Evolutionary conservation across 2,113 vertebrate genomes (phyloP).

Genomic region (Pomatorhinus ruficollis): DNA sequence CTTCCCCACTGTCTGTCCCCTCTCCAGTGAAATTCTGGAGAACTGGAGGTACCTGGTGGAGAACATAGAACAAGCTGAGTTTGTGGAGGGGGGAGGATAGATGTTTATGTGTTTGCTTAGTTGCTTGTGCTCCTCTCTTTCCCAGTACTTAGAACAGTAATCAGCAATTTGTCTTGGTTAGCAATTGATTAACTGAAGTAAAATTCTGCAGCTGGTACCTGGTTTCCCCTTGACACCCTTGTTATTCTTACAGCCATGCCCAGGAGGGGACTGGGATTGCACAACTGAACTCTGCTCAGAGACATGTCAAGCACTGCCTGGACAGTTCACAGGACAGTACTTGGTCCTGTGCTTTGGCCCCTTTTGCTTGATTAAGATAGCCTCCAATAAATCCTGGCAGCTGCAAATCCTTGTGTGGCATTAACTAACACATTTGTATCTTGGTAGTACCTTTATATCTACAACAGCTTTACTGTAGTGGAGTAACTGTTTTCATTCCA

Average conservation of each 20-base stretch:
- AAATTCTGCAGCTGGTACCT: neutral
- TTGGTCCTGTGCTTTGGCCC: neutral
- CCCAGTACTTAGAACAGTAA: neutral
- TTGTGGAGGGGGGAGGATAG: neutral
- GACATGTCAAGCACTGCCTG: neutral
- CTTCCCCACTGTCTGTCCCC: neutral
- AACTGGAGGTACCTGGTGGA: neutral
- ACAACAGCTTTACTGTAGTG: neutral
- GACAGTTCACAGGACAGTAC: neutral
- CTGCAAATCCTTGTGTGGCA: neutral
- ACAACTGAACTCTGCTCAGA: neutral
- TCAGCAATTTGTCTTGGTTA: neutral
- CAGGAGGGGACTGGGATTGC: neutral
- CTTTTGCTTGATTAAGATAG: neutral
- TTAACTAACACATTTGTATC: neutral
- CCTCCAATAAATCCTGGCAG: neutral
- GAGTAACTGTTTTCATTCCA: neutral
- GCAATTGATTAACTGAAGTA: neutral
- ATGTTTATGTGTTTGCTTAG: neutral
- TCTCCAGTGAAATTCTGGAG: neutral
- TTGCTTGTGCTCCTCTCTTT: neutral
- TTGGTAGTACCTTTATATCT: neutral
- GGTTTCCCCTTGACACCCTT: neutral
- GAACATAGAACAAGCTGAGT: neutral
- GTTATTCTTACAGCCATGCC: neutral